These are phyloP conservation scores for Spodoptera picta DNA, from an alignment of 2,888 invertebrate species.

Conservation along the genomic window DNA sequence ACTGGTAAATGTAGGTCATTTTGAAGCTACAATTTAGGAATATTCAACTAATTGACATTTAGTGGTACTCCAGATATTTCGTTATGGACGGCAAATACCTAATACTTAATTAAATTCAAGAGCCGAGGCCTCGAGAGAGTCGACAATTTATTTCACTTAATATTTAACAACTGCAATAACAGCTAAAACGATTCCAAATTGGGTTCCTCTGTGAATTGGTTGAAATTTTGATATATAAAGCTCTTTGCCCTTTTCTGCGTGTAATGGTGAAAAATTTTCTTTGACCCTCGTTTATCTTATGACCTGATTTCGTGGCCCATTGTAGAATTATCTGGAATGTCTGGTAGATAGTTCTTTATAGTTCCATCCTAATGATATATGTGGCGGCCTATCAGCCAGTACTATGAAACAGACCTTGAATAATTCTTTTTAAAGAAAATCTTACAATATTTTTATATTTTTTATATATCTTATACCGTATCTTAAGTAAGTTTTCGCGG, in stretches of 20 bases:
- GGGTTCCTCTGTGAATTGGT: slow-evolving; percentile 32
- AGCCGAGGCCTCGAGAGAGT: slow-evolving; percentile 49
- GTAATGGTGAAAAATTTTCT: slow-evolving; percentile 5
- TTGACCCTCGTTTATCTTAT: slow-evolving; percentile 1
- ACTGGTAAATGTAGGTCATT: no score
- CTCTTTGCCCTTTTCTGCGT: slow-evolving; percentile 11
- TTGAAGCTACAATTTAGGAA: slow-evolving; percentile 30
- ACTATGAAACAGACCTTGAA: no score
- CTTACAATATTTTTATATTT: no score
- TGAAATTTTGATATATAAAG: slow-evolving; percentile 46
- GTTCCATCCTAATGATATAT: no score
- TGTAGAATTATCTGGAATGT: no score
- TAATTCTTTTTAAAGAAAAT: no score
- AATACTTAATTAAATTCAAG: slow-evolving; percentile 66
- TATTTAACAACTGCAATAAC: slow-evolving; percentile 50
- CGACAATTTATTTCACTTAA: slow-evolving; percentile 72
- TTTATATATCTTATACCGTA: no score
- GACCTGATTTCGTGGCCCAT: not conserved
- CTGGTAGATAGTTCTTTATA: no score
- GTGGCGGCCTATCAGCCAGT: no score
- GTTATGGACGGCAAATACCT: slow-evolving; percentile 50
- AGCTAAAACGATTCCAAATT: slow-evolving; percentile 55
- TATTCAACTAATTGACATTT: slow-evolving; percentile 39
- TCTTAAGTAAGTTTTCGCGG: no score
- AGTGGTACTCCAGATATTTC: slow-evolving; percentile 62